Conservation (phyloP, 2,797 vertebrate genomes). For the Poeciliopsis turneri region DNA sequence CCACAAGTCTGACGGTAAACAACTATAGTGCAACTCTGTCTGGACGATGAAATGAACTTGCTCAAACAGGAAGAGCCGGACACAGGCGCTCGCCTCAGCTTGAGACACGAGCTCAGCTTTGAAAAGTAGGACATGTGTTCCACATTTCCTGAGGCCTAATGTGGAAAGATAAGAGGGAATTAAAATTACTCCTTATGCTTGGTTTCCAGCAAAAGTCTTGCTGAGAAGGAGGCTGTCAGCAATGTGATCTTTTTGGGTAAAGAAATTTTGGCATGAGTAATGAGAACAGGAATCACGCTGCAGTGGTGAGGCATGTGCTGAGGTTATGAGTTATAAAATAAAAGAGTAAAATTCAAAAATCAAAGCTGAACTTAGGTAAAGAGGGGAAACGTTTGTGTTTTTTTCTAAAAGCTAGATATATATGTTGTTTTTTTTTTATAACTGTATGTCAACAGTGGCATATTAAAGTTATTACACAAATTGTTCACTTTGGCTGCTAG, state of each 20-base stretch:
- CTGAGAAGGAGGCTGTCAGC: conserved; percentile 20
- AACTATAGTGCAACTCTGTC: conserved; percentile 29
- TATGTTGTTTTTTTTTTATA: not conserved
- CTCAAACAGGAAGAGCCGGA: conserved; percentile 21
- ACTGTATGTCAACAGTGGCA: not conserved
- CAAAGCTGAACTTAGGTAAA: not conserved
- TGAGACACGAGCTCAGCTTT: conserved; percentile 23
- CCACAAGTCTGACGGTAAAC: not conserved
- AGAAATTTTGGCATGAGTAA: conserved; percentile 10
- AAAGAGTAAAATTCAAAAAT: conserved; percentile 10
- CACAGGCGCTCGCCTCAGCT: conserved; percentile 21
- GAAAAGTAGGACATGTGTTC: conserved; percentile 48
- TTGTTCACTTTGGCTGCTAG: not conserved
- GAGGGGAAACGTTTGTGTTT: not conserved
- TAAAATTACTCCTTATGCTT: conserved; percentile 35
- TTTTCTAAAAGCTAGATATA: not conserved
- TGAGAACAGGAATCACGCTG: conserved; percentile 27
- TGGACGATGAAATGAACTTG: conserved; percentile 12
- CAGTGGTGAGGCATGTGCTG: conserved; percentile 10
- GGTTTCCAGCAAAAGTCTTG: conserved; percentile 47
- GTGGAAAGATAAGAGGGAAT: conserved; percentile 61
- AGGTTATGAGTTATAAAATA: conserved; percentile 11
- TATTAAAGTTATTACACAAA: not conserved
- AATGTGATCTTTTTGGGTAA: conserved; percentile 16
- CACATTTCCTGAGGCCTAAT: conserved; percentile 57